phyloP scores from a whole-genome alignment of 2,888 invertebrate species.

The Omphaloscelis lunosa region DNA sequence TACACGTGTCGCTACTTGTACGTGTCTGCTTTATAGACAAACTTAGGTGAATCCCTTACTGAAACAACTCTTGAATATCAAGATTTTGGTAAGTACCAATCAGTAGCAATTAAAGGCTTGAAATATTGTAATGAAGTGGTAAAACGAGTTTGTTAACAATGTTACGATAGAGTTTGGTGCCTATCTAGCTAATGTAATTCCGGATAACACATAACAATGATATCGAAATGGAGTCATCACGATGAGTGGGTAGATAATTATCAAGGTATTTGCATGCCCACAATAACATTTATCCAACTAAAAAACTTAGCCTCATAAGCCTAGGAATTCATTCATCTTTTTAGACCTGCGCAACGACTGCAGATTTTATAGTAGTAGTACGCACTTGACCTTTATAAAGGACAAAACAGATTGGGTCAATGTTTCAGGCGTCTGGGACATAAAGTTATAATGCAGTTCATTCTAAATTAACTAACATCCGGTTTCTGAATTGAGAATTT shows the following conservation, averaged over 20 bases:
- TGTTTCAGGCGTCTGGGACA: slow-evolving; percentile 3
- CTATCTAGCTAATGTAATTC: not conserved
- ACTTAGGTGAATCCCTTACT: not conserved
- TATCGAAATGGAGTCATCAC: slow-evolving; percentile 18
- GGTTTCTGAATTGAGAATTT: not conserved
- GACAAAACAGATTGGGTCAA: slow-evolving; percentile 19
- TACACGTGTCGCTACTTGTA: not conserved
- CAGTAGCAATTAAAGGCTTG: not conserved
- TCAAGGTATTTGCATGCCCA: not conserved
- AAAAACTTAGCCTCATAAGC: not conserved
- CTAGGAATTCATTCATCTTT: slow-evolving; percentile 1
- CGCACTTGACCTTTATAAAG: slow-evolving; percentile 46
- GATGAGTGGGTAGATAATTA: slow-evolving; percentile 3
- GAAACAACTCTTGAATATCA: not conserved
- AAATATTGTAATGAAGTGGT: not conserved
- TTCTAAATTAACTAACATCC: not conserved
- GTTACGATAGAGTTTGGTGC: not conserved
- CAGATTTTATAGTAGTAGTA: slow-evolving; percentile 1
- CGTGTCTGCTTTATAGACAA: not conserved
- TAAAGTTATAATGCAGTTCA: not conserved
- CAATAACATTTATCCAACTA: slow-evolving; percentile 1
- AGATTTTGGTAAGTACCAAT: not conserved
- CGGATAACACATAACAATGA: slow-evolving; percentile 14
- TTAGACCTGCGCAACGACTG: slow-evolving; percentile 27
- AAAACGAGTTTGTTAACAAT: not conserved